These are phyloP conservation scores for Ormyrus thymus DNA, from an alignment of 2,888 invertebrate genomes.

Conservation along the genomic window DNA sequence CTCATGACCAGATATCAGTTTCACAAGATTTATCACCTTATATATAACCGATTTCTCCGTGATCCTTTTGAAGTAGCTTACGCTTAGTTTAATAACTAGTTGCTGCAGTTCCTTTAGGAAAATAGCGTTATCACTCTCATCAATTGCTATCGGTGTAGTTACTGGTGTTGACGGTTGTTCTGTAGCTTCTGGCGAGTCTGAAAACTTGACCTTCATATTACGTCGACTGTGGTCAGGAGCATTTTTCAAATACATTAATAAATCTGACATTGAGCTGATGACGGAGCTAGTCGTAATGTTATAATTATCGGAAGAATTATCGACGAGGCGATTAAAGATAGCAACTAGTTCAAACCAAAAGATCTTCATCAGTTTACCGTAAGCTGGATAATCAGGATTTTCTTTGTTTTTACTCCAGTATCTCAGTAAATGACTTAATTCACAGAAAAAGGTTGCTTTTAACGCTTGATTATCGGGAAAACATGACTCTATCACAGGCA, in stretches of 20 bases:
- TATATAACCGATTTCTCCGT: slow-evolving; percentile 72
- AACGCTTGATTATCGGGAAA: slow-evolving; percentile 72
- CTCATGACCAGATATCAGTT: slow-evolving; percentile 78
- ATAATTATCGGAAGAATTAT: slow-evolving; percentile 54
- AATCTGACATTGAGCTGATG: slow-evolving; percentile 73
- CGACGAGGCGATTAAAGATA: slow-evolving; percentile 66
- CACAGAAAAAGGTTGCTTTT: slow-evolving; percentile 76
- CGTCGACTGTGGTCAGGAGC: slow-evolving; percentile 73
- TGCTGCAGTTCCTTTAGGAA: slow-evolving; percentile 76
- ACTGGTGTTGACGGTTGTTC: slow-evolving; percentile 41
- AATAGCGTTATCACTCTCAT: slow-evolving; percentile 60
- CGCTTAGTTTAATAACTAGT: slow-evolving; percentile 75
- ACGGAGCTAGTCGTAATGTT: slow-evolving; percentile 49
- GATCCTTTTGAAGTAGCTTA: slow-evolving; percentile 78
- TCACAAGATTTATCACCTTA: slow-evolving; percentile 76
- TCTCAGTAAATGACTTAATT: slow-evolving; percentile 76
- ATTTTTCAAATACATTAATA: slow-evolving; percentile 75
- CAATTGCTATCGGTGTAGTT: neutral
- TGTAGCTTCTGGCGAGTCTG: slow-evolving; percentile 61
- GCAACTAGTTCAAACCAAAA: slow-evolving; percentile 74
- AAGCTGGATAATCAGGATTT: slow-evolving; percentile 67
- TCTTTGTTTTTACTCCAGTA: slow-evolving; percentile 77
- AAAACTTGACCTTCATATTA: slow-evolving; percentile 78
- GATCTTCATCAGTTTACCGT: slow-evolving; percentile 68
- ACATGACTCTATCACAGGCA: slow-evolving; percentile 76